Percentiles rank a stretch among this genome's conserved stretches.
Conservation (phyloP, 2,888 invertebrate genomes). For the Tortricodes alternella region DNA sequence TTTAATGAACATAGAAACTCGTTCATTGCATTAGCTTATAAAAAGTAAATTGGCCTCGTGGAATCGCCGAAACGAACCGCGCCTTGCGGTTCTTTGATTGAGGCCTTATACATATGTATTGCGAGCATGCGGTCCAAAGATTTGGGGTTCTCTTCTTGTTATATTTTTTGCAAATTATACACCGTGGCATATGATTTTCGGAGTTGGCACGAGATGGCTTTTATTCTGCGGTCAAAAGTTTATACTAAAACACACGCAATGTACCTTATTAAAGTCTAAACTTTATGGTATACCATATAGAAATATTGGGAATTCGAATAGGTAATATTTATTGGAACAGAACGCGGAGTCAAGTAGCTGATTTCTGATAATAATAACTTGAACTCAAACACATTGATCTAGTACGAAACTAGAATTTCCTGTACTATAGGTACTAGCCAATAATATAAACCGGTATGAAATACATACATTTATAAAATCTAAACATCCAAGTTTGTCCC, state of each 20-base stretch:
- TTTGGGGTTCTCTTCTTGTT: neutral
- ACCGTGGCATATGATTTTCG: neutral
- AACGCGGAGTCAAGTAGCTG: too few relatives aligned
- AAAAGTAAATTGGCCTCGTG: conserved; percentile 12
- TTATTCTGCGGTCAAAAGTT: neutral
- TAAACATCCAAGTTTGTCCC: too few relatives aligned
- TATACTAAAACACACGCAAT: neutral
- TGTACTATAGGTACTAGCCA: too few relatives aligned
- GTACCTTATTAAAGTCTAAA: neutral
- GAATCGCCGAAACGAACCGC: neutral
- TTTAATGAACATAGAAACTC: conserved; percentile 7
- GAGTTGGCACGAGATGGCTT: neutral
- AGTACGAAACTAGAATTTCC: too few relatives aligned
- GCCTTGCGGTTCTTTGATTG: conserved; percentile 12
- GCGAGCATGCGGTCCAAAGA: neutral
- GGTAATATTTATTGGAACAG: too few relatives aligned
- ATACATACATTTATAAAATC: too few relatives aligned
- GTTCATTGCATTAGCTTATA: conserved; percentile 8
- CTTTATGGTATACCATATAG: too few relatives aligned
- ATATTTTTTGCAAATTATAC: neutral
- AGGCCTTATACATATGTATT: conserved; percentile 7
- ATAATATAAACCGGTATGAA: too few relatives aligned
- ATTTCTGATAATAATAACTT: too few relatives aligned
- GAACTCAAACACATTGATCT: too few relatives aligned
- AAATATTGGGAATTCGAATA: too few relatives aligned